phyloP scores from a whole-genome alignment of 64 coral and sea anemone genomes.

The Actinia equina region DNA sequence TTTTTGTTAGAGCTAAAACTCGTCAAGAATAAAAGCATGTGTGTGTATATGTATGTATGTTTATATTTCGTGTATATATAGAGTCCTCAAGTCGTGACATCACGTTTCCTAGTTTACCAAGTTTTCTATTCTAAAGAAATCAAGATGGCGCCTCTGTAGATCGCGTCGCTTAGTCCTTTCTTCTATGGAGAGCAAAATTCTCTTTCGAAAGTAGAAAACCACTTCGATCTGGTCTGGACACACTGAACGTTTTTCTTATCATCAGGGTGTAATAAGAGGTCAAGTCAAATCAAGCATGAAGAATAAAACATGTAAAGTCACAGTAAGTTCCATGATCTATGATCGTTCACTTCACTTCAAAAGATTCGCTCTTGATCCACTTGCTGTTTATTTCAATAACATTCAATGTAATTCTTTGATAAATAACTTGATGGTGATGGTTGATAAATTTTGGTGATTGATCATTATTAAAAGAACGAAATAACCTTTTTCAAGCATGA shows the following conservation, averaged over 20 bases:
- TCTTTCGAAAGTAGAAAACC: conserved; percentile 20
- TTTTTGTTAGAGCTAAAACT: too few relatives aligned
- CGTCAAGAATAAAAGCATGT: too few relatives aligned
- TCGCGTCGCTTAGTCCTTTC: conserved; percentile 22
- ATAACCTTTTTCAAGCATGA: too few relatives aligned
- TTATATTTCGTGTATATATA: too few relatives aligned
- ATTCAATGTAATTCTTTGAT: too few relatives aligned
- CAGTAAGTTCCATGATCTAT: conserved; percentile 17
- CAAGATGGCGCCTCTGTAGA: conserved; percentile 38
- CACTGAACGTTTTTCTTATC: conserved; percentile 20
- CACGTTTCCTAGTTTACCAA: conserved; percentile 17
- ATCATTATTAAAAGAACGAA: too few relatives aligned
- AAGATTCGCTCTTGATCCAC: too few relatives aligned
- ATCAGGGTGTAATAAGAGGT: conserved; percentile 23
- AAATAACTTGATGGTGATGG: too few relatives aligned
- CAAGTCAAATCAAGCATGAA: conserved; percentile 29
- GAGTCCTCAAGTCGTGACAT: not conserved
- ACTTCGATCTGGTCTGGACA: conserved; percentile 26
- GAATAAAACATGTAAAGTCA: conserved; percentile 25
- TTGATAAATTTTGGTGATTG: too few relatives aligned
- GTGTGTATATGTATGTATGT: too few relatives aligned
- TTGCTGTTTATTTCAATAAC: too few relatives aligned
- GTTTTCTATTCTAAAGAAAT: conserved; percentile 37
- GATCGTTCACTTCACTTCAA: too few relatives aligned
- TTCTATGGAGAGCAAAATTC: conserved; percentile 30